Base-by-base conservation (phyloP, 2,888 invertebrate genomes). In the Diaperis boleti region DNA sequence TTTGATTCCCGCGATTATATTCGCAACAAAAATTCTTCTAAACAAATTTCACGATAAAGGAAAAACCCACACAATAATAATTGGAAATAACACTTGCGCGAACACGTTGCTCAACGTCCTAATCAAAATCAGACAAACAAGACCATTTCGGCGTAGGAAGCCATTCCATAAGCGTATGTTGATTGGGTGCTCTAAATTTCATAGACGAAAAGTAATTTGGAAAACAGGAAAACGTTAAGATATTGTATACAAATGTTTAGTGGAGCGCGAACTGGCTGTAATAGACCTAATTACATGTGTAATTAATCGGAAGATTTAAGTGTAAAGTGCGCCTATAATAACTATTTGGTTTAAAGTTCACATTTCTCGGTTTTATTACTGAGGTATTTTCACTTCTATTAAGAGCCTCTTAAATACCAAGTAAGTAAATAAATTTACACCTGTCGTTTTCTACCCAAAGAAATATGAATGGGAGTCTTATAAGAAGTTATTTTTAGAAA, bases 151-250 rank as follows among this genome's bases (percentile, higher is more conserved):
- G n/a, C 1, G 26, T 26, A 26, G 26, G 26, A 26, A 26, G 11
- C 33, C 33, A 33, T 5, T 33, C 8, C 3, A 31, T 31, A n/a
- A 6, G 6, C 4, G 1, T 31, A 8, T 31, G 31, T 1, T n/a
- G 20, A 42, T 17, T 14, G 8, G n/a, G 26, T 45, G 45, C 29
- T 45, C 45, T 8, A 13, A 45, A 45, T 45, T 45, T 45, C 15
- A 20, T 4, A 42, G 20, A 5, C 18, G 20, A 10, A 8, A 18
- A 45, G 14, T 39, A 45, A 49, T 42, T 45, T 45, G 11, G 41
- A 54, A 54, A 41, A 29, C 29, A 20, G 54, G 54, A 54, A 54
- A 45, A 22, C 26, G 29, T 6, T 42, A 18, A 31, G n/a, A n/a
- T n/a, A 42, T 29, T 41, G 29, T 54, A 42, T 26, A 29, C 13